Percentiles rank a stretch among this genome's conserved stretches.
Evolutionary conservation across 2,888 invertebrate species (phyloP).

Genomic region (Diaphora mendica): DNA sequence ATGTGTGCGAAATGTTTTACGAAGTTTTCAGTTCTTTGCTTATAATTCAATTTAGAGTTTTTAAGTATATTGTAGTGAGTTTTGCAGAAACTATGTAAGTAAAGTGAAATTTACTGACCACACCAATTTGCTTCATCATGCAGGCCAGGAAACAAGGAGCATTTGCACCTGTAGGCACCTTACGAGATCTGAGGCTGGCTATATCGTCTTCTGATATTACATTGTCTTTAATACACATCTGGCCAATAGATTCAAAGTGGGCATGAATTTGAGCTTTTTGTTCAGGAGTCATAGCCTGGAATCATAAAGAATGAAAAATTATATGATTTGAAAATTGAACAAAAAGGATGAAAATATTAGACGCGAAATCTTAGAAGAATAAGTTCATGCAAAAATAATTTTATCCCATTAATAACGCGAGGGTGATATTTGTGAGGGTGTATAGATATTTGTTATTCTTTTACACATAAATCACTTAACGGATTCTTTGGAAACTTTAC

Average conservation of each 20-base stretch:
- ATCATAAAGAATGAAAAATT: neutral
- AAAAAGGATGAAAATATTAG: neutral
- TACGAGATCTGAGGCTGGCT: constrained; percentile 55
- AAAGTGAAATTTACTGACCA: constrained; percentile 60
- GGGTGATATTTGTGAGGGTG: too few relatives aligned
- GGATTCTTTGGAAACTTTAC: too few relatives aligned
- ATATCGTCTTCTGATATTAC: constrained; percentile 68
- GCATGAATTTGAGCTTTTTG: constrained; percentile 68
- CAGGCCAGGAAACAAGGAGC: constrained; percentile 77
- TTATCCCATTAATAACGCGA: too few relatives aligned
- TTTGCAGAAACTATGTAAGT: neutral
- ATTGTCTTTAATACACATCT: constrained; percentile 65
- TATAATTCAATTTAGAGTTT: too few relatives aligned
- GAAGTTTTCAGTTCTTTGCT: too few relatives aligned
- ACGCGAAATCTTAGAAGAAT: neutral
- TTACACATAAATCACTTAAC: too few relatives aligned
- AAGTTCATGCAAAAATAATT: neutral
- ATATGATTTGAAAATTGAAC: neutral
- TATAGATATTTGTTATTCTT: too few relatives aligned
- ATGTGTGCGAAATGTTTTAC: too few relatives aligned
- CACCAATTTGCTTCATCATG: constrained; percentile 68
- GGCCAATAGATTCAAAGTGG: constrained; percentile 68
- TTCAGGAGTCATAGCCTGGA: constrained; percentile 73
- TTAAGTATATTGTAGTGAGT: neutral
- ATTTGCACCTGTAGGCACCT: constrained; percentile 65